Base-by-base conservation (phyloP, 2,797 vertebrate genomes). In the Dryobates pubescens region DNA sequence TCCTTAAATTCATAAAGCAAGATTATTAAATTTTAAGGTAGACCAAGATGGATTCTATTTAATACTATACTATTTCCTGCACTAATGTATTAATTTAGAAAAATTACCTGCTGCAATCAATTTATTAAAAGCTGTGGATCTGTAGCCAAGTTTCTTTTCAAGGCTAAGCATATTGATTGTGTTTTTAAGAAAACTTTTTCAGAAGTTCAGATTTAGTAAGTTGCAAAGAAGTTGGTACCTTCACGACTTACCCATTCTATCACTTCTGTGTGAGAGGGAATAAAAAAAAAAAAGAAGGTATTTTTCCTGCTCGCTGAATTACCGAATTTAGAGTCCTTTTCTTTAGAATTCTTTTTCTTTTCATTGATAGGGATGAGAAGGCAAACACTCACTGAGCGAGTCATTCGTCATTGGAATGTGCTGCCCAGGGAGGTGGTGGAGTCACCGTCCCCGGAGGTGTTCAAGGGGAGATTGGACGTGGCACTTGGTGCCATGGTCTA, bases 11-110 rank as follows among this genome's bases (percentile, higher is more conserved):
- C 45, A 30, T 16, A 13, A 95, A 86, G 51, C 12, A 74, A 89
- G 41, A 1, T 61, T 87, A 47, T 78, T n/a, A 59, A 68, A 92
- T 90, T 77, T 93, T 92, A 91, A 92, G 81, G 65, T 65, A 73
- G 68, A 83, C 22, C 34, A 89, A 80, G 27, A 49, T 6, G 27
- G 47, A 32, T 69, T 88, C 74, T 47, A 20, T 75, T 47, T 82
- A 63, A 19, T 49, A 43, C 10, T 62, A 6, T 43, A 69, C 53
- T 63, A 43, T 70, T 82, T 72, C 17, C 23, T 65, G 26, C 12
- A 82, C 7, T 72, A 74, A 51, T 47, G 47, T 41, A 12, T 34
- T 82, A 34, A 69, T 67, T 75, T 41, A 45, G 16, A 58, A 91
- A 88, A 83, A 34, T 38, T 77, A 43, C 18, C 9, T 65, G 8